Evolutionary conservation across 2,797 vertebrate species (phyloP).

Genomic region (Enteromius fasciolatus): DNA sequence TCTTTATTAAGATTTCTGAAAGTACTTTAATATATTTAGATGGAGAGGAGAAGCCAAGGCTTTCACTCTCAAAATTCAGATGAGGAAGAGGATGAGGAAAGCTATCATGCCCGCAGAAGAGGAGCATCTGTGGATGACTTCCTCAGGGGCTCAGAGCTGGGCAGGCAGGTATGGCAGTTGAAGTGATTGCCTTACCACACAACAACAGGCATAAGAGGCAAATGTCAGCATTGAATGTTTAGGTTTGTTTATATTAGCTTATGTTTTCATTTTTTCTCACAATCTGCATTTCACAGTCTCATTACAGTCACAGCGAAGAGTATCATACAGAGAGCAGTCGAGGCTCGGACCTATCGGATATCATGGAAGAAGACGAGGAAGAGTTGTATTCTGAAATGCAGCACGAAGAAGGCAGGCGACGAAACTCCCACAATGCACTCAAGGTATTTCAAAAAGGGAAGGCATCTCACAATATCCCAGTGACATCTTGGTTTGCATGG

Average conservation of each 20-base stretch:
- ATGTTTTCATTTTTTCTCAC: constrained; percentile 8
- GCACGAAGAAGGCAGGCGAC: constrained; percentile 89
- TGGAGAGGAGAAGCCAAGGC: constrained; percentile 82
- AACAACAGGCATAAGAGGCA: constrained; percentile 20
- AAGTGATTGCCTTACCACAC: constrained; percentile 37
- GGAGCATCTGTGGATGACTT: constrained; percentile 95
- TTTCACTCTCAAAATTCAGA: constrained; percentile 88
- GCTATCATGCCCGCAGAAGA: constrained; percentile 82
- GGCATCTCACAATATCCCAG: constrained; percentile 59
- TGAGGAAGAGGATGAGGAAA: constrained; percentile 88
- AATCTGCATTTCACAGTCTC: constrained; percentile 76
- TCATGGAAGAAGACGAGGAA: constrained; percentile 99
- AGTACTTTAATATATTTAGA: constrained; percentile 70
- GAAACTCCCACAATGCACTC: constrained; percentile 88
- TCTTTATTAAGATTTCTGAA: constrained; percentile 55
- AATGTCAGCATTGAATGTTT: constrained; percentile 15
- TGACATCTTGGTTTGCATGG: constrained; percentile 47
- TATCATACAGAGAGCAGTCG: constrained; percentile 97
- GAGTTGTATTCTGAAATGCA: constrained; percentile 98
- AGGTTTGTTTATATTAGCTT: constrained; percentile 12
- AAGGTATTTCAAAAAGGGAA: constrained; percentile 79
- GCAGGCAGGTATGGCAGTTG: constrained; percentile 84
- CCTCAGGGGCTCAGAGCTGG: constrained; percentile 91
- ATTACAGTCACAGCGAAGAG: constrained; percentile 91
- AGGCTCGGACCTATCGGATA: constrained; percentile 96